Evolutionary conservation across 2,113 vertebrate genomes (phyloP).

Genomic region (Diphyllodes magnificus): DNA sequence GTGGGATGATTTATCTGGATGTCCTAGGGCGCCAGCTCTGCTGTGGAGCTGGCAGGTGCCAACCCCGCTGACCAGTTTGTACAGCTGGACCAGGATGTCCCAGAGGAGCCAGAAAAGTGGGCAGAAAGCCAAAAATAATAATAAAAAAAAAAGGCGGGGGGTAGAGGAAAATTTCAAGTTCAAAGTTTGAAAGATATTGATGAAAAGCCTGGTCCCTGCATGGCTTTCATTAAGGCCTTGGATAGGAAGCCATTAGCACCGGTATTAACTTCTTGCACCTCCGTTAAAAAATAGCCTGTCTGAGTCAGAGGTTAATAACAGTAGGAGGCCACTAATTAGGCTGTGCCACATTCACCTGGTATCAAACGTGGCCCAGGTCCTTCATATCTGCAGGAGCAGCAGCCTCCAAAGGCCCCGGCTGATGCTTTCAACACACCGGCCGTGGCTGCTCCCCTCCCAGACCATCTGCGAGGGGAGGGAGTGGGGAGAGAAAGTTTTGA

Average conservation of each 20-base stretch:
- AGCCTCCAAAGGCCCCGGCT: slow-evolving; percentile 40
- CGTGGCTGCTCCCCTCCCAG: not conserved
- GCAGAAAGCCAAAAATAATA: not conserved
- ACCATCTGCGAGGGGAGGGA: slow-evolving; percentile 48
- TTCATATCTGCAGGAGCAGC: slow-evolving; percentile 41
- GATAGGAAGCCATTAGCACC: slow-evolving; percentile 55
- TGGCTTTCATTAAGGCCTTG: slow-evolving; percentile 63
- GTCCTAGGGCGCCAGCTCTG: accelerated
- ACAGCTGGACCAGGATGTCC: not conserved
- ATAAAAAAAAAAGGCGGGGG: not conserved
- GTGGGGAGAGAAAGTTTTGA: not conserved
- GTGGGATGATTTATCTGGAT: not conserved
- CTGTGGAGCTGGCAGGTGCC: not conserved
- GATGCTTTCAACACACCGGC: slow-evolving; percentile 41
- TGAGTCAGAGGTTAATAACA: slow-evolving; percentile 76
- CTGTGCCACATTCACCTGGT: not conserved
- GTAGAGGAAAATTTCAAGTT: slow-evolving; percentile 24
- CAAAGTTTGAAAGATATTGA: slow-evolving; percentile 69
- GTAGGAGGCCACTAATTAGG: slow-evolving; percentile 67
- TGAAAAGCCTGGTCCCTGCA: slow-evolving; percentile 49
- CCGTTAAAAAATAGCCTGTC: slow-evolving; percentile 68
- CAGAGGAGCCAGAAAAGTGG: not conserved
- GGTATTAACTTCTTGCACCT: slow-evolving; percentile 71
- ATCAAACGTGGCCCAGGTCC: slow-evolving; percentile 53
- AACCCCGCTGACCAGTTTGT: not conserved